phyloP scores from a whole-genome alignment of 2,113 vertebrate species.

The Atlantisia rogersi region DNA sequence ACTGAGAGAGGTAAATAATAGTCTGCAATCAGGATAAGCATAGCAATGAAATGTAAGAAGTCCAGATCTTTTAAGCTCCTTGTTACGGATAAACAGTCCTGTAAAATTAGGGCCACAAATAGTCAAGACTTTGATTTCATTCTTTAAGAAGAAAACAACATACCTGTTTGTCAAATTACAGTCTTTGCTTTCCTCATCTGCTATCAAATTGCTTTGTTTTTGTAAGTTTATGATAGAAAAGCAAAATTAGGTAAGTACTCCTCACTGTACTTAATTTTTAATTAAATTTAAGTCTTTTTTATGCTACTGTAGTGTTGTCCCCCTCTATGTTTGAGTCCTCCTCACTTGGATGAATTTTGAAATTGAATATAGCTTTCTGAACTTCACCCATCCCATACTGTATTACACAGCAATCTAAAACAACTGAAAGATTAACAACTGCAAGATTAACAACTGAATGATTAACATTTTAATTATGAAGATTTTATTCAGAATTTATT shows the following conservation, averaged over 20 bases:
- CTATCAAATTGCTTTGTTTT: not conserved
- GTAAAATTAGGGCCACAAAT: not conserved
- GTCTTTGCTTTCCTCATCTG: not conserved
- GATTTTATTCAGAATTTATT: not conserved
- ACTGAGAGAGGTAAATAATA: not conserved
- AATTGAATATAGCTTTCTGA: not conserved
- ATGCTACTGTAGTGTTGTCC: no score
- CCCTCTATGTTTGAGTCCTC: not conserved
- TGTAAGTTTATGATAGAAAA: not conserved
- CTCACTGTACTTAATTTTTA: not conserved
- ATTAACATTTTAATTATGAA: not conserved
- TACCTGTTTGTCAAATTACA: not conserved
- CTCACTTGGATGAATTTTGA: not conserved
- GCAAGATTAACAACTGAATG: not conserved
- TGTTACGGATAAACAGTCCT: not conserved
- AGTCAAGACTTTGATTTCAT: not conserved
- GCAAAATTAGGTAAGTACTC: not conserved
- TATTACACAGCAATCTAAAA: not conserved
- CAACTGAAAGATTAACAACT: not conserved
- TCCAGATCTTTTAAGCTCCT: not conserved
- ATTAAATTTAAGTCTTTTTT: not conserved
- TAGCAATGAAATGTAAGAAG: not conserved
- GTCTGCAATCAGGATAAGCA: not conserved
- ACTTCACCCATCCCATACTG: not conserved
- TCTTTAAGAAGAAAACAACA: not conserved